Evolutionary conservation across 2,888 invertebrate species (phyloP), one percentile per base, ranked within the genome.

Genomic region (Yponomeuta evonymella): DNA sequence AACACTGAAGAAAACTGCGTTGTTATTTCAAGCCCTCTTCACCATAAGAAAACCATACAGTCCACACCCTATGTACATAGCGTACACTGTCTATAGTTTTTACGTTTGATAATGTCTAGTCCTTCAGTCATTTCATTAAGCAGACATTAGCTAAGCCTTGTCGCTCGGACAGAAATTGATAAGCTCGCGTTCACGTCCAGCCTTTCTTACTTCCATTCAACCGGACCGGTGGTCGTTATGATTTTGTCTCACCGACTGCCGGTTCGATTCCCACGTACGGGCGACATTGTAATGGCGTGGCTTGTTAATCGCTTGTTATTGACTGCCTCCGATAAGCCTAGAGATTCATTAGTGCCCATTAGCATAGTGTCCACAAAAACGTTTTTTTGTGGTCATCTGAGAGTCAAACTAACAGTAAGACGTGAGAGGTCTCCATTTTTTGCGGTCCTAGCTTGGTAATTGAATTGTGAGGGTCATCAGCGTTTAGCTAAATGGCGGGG

Each of bases 381-480:
- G 1, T 1, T 5, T 2, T 11, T 58, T 58, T 58, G 3, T 58
- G 15, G 51, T 58, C 51, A 15, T 2, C 51, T 8, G 5, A 15
- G 2, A 5, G 51, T 12, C 15, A 12, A 58, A 15, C 51, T 58
- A 58, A 1, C 15, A 58, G 51, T 58, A 58, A 15, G 15, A 5
- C 12, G 51, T 5, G 12, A 15, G 15, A 15, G 51, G 51, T 15
- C 51, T 4, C 51, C 51, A 58, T 1, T 12, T 15, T 58, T 8
- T 58, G 51, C 2, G 51, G 51, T 12, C 4, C 15, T 58, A 15
- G 51, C 15, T 15, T 15, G 15, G 51, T 58, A 58, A 58, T 58
- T 58, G 51, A 58, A 58, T 58, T 58, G 51, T 58, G 51, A 58
- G 51, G 51, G 51, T 58, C 51, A 58, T 58, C 51, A 58, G 51